Conservation (phyloP, 2,888 invertebrate genomes). For the Syrphus vitripennis region DNA sequence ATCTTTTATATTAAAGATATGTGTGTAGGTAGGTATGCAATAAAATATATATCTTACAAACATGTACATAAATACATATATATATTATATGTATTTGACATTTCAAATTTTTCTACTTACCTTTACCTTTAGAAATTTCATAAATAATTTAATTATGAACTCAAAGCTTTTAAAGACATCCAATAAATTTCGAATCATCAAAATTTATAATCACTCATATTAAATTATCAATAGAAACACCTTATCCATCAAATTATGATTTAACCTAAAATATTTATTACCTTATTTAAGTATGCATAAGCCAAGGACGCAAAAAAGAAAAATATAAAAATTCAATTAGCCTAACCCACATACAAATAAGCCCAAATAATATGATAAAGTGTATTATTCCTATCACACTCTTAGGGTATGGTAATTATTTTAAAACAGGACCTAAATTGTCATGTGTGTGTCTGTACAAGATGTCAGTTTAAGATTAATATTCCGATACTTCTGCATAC, state of each 20-base stretch:
- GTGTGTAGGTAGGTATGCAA: no score
- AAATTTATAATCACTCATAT: background rate
- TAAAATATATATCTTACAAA: no score
- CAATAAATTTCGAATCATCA: background rate
- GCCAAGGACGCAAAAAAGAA: background rate
- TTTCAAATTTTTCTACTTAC: background rate
- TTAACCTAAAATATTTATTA: background rate
- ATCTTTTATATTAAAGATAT: no score
- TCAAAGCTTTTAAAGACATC: background rate
- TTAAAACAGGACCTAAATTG: background rate
- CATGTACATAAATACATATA: no score
- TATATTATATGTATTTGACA: no score
- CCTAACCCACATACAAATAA: background rate
- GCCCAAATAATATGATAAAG: background rate
- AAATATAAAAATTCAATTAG: background rate
- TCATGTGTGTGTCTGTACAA: background rate
- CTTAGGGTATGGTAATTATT: background rate
- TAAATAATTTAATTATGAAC: background rate
- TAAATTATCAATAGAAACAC: background rate
- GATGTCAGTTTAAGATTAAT: conserved; percentile 4
- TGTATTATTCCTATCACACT: background rate
- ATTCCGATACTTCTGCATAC: no score
- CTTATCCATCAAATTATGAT: background rate
- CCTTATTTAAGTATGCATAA: background rate
- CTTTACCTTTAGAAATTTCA: background rate